Evolutionary conservation across 2,797 vertebrate species (phyloP), one percentile per base, ranked within the genome.

Genomic region (Pseudopleuronectes americanus): DNA sequence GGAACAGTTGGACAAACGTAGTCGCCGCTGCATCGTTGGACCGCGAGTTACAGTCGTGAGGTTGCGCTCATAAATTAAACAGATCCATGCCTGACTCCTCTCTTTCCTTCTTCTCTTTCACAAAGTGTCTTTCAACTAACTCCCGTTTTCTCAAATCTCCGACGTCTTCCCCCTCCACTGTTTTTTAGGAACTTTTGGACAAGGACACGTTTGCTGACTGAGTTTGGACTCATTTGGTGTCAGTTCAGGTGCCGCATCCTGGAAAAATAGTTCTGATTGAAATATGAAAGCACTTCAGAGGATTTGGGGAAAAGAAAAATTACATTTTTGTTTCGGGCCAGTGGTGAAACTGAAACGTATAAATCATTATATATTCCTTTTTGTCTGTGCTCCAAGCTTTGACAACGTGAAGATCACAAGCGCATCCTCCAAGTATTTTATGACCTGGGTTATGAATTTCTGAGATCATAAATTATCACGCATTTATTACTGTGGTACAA

Each of bases 61-160:
- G n/a, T 81, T 76, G 70, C 3, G 16, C 54, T 74, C 58, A 61
- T 51, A 79, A 65, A 59, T 74, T 74, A 67, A 26, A 64, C 71
- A 81, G 70, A 76, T 65, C 70, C 24, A 60, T 70, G 61, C 19
- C 63, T 77, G 71, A 67, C 61, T 74, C 57, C 54, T 13, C 8
- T 60, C n/a, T 64, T 6, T 49, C 12, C 54, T 56, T 72, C 53
- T 81, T 61, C 38, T 41, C 52, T 77, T 79, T 75, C 58, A 76
- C 60, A 71, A 79, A 79, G 49, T 24, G 0, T 57, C 76, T 79
- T 81, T 83, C 36, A 84, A 28, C 58, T 64, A 55, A 62, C 45
- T 74, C 69, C 63, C 57, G 3, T 57, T 79, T 77, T 75, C 53
- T 63, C 33, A 7, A 13, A 22, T 17, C 53, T 51, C 53, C 45